Percentiles rank a stretch among this genome's conserved stretches.
phyloP scores from a whole-genome alignment of 2,113 vertebrate genomes.

The Spermophilus dauricus region DNA sequence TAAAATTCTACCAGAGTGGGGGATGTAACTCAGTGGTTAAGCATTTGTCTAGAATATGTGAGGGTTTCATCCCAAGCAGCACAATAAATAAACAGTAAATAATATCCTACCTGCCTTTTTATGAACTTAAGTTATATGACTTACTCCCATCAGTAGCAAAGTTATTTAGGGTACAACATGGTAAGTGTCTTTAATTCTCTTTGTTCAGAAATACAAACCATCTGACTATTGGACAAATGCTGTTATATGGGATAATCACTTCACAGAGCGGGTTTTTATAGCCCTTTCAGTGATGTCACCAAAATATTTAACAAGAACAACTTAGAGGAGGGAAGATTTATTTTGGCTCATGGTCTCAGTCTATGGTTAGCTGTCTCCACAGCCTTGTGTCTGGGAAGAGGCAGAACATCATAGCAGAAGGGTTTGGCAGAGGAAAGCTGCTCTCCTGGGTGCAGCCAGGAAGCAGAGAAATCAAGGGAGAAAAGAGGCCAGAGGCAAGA shows the following conservation, averaged over 20 bases:
- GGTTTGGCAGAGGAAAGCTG: too few species aligned
- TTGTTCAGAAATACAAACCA: neutral
- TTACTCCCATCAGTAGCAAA: neutral
- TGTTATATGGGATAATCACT: neutral
- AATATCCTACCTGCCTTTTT: neutral
- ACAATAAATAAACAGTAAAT: neutral
- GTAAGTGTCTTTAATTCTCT: neutral
- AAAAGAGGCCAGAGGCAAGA: too few species aligned
- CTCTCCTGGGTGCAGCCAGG: too few species aligned
- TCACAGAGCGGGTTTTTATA: too few species aligned
- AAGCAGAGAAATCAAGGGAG: too few species aligned
- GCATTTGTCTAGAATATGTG: neutral
- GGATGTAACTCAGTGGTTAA: neutral
- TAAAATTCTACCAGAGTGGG: neutral
- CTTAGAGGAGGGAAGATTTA: too few species aligned
- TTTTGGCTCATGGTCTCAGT: too few species aligned
- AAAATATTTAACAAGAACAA: too few species aligned
- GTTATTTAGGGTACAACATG: neutral
- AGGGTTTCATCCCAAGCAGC: neutral
- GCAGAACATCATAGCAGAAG: too few species aligned
- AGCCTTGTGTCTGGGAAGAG: too few species aligned
- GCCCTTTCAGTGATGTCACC: too few species aligned
- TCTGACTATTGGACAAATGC: rapidly evolving
- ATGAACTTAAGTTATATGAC: neutral
- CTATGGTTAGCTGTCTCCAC: too few species aligned